Evolutionary conservation across 1,140 invertebrate species (phyloP).

Genomic region (Drosophila auraria): DNA sequence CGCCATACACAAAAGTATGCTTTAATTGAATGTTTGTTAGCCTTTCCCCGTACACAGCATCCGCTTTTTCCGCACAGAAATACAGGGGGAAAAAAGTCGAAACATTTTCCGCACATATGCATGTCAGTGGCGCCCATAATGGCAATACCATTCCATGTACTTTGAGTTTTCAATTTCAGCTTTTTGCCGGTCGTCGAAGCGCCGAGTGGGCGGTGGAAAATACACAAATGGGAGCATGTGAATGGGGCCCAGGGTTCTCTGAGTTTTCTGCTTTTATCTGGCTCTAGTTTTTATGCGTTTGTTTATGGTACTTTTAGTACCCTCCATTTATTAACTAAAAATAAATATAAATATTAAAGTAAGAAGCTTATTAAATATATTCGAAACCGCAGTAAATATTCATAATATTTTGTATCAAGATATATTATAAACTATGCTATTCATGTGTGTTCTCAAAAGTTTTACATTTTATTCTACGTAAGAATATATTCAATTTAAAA

Average conservation of each 20-base stretch:
- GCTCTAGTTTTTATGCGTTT: not conserved
- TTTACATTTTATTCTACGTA: too few species aligned
- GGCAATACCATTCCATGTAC: conserved; percentile 71
- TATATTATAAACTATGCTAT: too few species aligned
- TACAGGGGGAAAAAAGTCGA: conserved; percentile 43
- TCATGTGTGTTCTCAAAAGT: too few species aligned
- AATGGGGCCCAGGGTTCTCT: conserved; percentile 37
- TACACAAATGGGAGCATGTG: conserved; percentile 12
- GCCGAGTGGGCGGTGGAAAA: conserved; percentile 13
- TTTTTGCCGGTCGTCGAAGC: conserved; percentile 45
- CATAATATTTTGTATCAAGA: not conserved
- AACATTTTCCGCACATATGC: conserved; percentile 71
- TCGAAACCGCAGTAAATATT: not conserved
- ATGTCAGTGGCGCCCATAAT: conserved; percentile 68
- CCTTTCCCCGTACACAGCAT: conserved; percentile 24
- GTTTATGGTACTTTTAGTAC: not conserved
- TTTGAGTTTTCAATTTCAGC: conserved; percentile 81
- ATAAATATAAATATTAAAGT: not conserved
- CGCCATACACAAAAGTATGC: conserved; percentile 76
- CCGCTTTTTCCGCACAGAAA: conserved; percentile 17
- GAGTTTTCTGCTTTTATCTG: conserved; percentile 30
- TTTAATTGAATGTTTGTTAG: conserved; percentile 79
- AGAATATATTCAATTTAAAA: too few species aligned
- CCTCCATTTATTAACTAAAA: not conserved
- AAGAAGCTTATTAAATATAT: too few species aligned